Base-by-base conservation (phyloP, 1,140 invertebrate species). In the Reticulitermes speratus region DNA sequence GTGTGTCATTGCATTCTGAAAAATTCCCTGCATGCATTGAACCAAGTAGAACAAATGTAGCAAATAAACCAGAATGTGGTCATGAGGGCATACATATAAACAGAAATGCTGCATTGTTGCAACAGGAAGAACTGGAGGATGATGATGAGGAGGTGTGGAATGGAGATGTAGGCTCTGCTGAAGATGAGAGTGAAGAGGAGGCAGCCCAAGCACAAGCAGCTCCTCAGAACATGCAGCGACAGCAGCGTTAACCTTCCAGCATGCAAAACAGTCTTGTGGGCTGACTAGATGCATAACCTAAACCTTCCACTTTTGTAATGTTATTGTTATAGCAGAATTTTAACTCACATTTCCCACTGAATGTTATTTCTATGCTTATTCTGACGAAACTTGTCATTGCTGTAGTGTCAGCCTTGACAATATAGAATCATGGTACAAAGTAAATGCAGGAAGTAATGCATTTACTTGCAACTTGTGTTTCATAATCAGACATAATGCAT, bases 81-180 rank as follows among this genome's bases (percentile, higher is more conserved):
- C 48, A 48, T 12, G 14, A 55, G 52, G 52, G 19, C 52, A 55
- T 55, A 55, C 52, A 55, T 2, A 38, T 55, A 21, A 55, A 55
- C 5, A 21, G 52, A 55, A 55, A 19, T 55, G 52, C 52, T 21
- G 19, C 19, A 16, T 55, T 55, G 14, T 55, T 6, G 52, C 16
- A 19, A 44, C 52, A 86, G 85, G 82, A 59, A 55, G 82, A 85
- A 45, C 52, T 86, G 25, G 85, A 65, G n/a, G 38, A 55, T 48
- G 82, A 87, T 23, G 69, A 86, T 2, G 65, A 86, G 38, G 69
- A 86, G 44, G 83, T 86, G 85, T 86, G 86, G 86, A 86, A 86
- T 84, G 86, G 86, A 84, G 86, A 86, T 16, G 44, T 86, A 16
- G 59, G 45, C 38, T 86, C 86, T 25, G 86, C 38, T 32, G 86